Percentiles rank a stretch among this genome's conserved stretches.
These are phyloP conservation scores for Amazona vittata DNA, from an alignment of 2,113 vertebrate genomes.

Conservation along the genomic window DNA sequence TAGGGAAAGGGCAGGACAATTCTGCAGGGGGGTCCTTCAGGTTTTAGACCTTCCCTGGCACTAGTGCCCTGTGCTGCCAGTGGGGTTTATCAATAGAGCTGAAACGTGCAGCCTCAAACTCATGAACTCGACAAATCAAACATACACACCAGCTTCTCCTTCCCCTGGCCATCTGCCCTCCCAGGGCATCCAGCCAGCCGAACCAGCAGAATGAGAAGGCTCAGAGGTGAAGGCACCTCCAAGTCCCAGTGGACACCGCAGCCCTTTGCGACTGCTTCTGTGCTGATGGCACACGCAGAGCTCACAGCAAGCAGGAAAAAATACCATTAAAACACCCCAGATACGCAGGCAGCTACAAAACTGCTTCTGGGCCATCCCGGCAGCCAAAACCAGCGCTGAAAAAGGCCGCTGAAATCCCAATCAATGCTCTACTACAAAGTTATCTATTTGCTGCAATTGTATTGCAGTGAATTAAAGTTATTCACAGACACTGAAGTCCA, in stretches of 20 bases:
- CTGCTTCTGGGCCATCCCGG: not conserved
- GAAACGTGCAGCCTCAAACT: not conserved
- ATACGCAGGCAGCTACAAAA: not conserved
- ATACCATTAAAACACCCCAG: rapidly evolving
- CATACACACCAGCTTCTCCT: rapidly evolving
- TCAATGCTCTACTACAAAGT: not conserved
- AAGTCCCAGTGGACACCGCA: not conserved
- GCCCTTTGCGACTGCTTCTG: not conserved
- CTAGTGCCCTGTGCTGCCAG: not conserved
- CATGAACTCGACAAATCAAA: not conserved
- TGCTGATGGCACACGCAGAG: not conserved
- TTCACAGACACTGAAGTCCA: not conserved
- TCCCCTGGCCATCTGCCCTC: rapidly evolving
- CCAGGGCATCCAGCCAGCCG: not conserved
- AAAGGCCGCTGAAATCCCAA: not conserved
- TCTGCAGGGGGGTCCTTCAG: not conserved
- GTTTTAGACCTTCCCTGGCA: not conserved
- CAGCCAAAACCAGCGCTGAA: not conserved
- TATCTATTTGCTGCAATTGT: not conserved
- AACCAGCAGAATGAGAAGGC: not conserved
- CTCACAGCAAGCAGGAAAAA: not conserved
- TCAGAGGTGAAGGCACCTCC: not conserved
- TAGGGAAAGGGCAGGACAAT: not conserved
- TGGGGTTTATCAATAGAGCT: not conserved
- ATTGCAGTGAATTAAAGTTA: not conserved